Evolutionary conservation across 2,888 invertebrate genomes (phyloP), one percentile per base, ranked within the genome.

Genomic region (Drosophila falleni): DNA sequence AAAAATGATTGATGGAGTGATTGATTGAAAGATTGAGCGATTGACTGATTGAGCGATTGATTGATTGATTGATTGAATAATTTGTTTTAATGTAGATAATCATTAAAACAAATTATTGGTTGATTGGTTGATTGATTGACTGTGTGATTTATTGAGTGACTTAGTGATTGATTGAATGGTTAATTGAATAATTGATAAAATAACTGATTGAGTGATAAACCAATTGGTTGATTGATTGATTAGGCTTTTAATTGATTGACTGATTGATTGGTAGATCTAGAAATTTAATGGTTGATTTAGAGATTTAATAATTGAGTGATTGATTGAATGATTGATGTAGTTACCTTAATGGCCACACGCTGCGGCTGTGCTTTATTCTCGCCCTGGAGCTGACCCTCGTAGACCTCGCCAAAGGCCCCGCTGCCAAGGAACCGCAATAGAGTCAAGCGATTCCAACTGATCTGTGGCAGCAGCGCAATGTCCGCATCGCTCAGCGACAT

Each of bases 351-450:
- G 11, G 98, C 98, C n/a, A 98, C 98, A 89, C 96, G 95, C 16
- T 95, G 96, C 64, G 95, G 95, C 23, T 94, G 94, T 37, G 64
- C 99, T 93, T 98, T 97, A 91, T 93, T 93, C 6, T 94, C 94
- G 56, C 94, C 94, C 46, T 95, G 94, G 0, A 97, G 97, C 69
- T 96, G 94, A 0, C 99, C 99, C 93, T 98, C 98, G 91, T 97
- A 98, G 1, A 99, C 99, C 93, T 99, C 98, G 0, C 99, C 99
- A 90, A 99, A 99, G 0, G 98, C 98, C 0, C 99, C 99, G 66
- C 97, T 97, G 0, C 99, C 99, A 58, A 99, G 94, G 91, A 98
- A 97, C 90, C 97, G 97, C 13, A 96, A 96, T 31, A 98, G 93
- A 0, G 96, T 96, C 64, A 99, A 96, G 91, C 98, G 97, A 75